Percentiles rank a stretch among this genome's conserved stretches.
Evolutionary conservation across 2,888 invertebrate species (phyloP).

Genomic region (Tenthredo livida): DNA sequence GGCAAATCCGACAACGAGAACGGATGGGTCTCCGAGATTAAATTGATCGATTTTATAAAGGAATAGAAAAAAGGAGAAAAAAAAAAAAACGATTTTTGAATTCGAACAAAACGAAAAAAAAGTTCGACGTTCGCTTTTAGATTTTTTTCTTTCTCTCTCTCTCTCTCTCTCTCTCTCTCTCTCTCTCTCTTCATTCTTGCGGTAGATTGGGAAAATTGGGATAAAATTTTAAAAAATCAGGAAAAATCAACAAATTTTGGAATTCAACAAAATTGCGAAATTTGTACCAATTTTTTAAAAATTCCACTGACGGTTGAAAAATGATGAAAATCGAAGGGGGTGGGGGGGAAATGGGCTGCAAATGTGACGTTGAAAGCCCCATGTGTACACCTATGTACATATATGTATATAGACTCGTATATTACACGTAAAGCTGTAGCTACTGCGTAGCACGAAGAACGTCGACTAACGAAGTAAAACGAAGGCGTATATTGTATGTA

Average conservation of each 20-base stretch:
- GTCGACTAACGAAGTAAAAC: not conserved
- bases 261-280: too few species aligned
- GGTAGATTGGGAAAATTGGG: too few species aligned
- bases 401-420: not conserved
- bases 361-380: too few species aligned
- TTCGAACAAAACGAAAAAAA: not conserved
- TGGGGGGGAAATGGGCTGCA: too few species aligned
- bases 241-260: too few species aligned
- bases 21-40: not conserved
- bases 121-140: not conserved
- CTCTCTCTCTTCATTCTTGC: too few species aligned
- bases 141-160: not conserved
- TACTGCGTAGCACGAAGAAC: not conserved
- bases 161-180: too few species aligned
- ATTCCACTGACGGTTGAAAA: too few species aligned
- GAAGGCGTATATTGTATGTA: slow-evolving; percentile 16
- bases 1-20: not conserved
- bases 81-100: not conserved
- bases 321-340: too few species aligned
- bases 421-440: not conserved
- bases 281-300: too few species aligned
- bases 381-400: not conserved
- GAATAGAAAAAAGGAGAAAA: not conserved
- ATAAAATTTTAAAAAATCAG: too few species aligned
- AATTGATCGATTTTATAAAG: not conserved